A percentile compares a stretch with the other conserved stretches of the same genome.
phyloP scores from a whole-genome alignment of 2,797 vertebrate genomes.

The Orestias chungarensis region DNA sequence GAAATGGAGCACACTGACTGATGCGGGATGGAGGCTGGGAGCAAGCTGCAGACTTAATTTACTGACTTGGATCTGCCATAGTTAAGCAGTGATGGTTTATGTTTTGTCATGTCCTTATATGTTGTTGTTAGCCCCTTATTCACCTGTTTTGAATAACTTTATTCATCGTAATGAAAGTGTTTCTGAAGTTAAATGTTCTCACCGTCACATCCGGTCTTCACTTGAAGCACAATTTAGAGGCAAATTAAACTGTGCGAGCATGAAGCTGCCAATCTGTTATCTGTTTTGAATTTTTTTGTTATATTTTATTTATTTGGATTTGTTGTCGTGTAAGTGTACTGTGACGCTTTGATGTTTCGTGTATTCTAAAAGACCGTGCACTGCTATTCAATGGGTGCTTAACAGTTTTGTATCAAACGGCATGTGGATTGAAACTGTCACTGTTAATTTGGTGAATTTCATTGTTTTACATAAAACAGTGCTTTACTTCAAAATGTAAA shows the following conservation, averaged over 20 bases:
- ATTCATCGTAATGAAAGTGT: not conserved
- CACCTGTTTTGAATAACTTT: constrained; percentile 2
- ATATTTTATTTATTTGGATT: constrained; percentile 62
- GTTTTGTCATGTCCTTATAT: not conserved
- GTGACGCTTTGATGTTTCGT: constrained; percentile 35
- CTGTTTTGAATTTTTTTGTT: not conserved
- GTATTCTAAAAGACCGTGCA: constrained; percentile 18
- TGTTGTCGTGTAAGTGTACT: constrained; percentile 33
- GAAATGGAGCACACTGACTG: not conserved
- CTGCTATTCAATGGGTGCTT: constrained; percentile 26
- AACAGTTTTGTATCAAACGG: constrained; percentile 6
- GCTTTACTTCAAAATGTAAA: too few relatives aligned
- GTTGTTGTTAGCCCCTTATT: not conserved
- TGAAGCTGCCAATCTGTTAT: constrained; percentile 14
- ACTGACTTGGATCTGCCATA: not conserved
- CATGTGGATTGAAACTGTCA: constrained; percentile 5
- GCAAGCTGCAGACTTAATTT: not conserved
- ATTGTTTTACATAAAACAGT: too few relatives aligned
- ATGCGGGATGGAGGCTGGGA: not conserved
- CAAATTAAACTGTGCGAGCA: not conserved
- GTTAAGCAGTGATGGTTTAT: not conserved
- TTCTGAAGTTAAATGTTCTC: not conserved
- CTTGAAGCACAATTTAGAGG: constrained; percentile 5
- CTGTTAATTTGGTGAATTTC: too few relatives aligned
- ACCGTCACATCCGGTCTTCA: not conserved